Percentiles rank a stretch among this genome's conserved stretches.
These are phyloP conservation scores for Steatocranus sp. DNA, from an alignment of 2,797 vertebrate species.

Conservation along the genomic window DNA sequence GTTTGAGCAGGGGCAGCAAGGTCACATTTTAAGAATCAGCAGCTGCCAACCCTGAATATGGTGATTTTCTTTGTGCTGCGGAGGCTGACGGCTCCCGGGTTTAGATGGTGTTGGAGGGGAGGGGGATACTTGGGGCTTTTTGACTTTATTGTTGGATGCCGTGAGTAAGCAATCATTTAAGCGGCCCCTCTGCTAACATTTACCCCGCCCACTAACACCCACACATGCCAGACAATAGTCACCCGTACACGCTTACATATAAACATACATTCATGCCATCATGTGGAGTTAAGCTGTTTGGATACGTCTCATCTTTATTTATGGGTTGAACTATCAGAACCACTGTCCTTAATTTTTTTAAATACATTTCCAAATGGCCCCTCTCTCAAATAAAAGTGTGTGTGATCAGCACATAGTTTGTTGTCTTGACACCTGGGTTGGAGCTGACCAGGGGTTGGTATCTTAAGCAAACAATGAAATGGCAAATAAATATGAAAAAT, in stretches of 20 bases:
- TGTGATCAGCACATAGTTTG: conserved; percentile 18
- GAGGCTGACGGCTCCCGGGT: conserved; percentile 42
- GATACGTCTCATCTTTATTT: background rate
- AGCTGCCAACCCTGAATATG: conserved; percentile 74
- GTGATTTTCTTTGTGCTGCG: conserved; percentile 65
- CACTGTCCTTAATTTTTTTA: background rate
- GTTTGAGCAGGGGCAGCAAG: conserved; percentile 13
- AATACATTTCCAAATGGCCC: background rate
- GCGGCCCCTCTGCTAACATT: conserved; percentile 6
- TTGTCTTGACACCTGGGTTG: conserved; percentile 52
- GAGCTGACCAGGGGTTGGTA: background rate
- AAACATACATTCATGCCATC: background rate
- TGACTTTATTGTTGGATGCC: conserved; percentile 43
- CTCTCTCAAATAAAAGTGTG: conserved; percentile 9
- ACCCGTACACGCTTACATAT: conserved; percentile 32
- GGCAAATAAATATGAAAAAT: conserved; percentile 26
- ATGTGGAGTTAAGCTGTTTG: background rate
- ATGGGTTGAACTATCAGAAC: background rate
- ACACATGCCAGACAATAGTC: conserved; percentile 24
- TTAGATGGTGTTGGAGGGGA: background rate
- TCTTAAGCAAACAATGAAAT: conserved; percentile 36
- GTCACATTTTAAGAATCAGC: conserved; percentile 66
- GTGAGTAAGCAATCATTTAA: conserved; percentile 27
- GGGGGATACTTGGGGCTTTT: background rate
- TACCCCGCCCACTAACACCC: background rate